A percentile compares a stretch with the other conserved stretches of the same genome.
These are phyloP conservation scores for Neostethus bicornis DNA, from an alignment of 2,797 vertebrate genomes.

Conservation along the genomic window DNA sequence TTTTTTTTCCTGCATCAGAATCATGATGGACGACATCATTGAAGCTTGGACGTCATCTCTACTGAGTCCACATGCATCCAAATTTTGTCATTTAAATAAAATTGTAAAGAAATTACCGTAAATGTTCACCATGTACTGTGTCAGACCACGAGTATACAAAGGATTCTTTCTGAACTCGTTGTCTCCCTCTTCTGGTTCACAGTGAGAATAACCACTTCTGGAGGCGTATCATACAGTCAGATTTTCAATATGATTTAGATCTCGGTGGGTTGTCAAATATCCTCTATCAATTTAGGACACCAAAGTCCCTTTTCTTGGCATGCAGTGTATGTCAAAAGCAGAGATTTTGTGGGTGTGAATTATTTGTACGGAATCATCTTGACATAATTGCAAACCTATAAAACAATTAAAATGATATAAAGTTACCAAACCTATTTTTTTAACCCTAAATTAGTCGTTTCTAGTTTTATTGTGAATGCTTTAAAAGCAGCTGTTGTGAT, in stretches of 20 bases:
- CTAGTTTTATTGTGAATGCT: too few species aligned
- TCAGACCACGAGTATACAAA: constrained; percentile 63
- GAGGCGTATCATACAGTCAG: constrained; percentile 60
- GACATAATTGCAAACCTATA: background rate
- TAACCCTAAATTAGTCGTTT: background rate
- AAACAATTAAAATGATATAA: background rate
- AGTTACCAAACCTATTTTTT: background rate
- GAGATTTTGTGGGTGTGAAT: background rate
- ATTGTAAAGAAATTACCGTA: too few species aligned
- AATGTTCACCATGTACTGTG: constrained; percentile 68
- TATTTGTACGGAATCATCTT: background rate
- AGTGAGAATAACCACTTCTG: constrained; percentile 41
- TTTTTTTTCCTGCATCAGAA: constrained; percentile 41
- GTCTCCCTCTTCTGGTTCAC: constrained; percentile 75
- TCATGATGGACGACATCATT: constrained; percentile 15
- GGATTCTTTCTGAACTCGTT: constrained; percentile 58
- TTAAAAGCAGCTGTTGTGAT: background rate
- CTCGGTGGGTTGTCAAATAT: constrained; percentile 5
- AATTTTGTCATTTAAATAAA: background rate
- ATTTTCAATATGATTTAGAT: constrained; percentile 47
- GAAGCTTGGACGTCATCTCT: constrained; percentile 18
- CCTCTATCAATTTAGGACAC: constrained; percentile 65
- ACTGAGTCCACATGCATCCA: constrained; percentile 27
- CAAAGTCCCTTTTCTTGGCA: too few species aligned
- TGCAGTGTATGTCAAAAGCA: background rate